Evolutionary conservation across 2,113 vertebrate species (phyloP), one percentile per base, ranked within the genome.

Genomic region (Amphiprion ocellaris): DNA sequence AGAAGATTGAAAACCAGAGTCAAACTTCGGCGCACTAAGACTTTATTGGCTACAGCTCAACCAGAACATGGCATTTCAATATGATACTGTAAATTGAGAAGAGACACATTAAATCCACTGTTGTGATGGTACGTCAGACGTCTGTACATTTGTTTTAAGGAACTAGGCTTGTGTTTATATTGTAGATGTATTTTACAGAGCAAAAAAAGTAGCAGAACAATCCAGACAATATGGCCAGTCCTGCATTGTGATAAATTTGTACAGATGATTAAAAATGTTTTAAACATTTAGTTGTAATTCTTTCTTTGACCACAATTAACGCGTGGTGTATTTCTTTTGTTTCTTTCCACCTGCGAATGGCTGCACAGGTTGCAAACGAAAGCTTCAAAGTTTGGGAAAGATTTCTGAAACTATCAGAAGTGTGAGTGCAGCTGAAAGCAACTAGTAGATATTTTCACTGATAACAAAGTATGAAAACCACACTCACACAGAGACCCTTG

Each of bases 101-200:
- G 54, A 61, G 66, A 84, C 86, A 77, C 64, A 67, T 55, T 74
- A 77, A 69, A 75, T 30, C 81, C 58, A 60, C 74, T 79, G 61
- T 79, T 46, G 61, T 74, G 73, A 77, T 79, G 94, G 94, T 93
- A 94, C 90, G 54, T 88, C 79, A 93, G 90, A 94, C 90, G 54
- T 88, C 79, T 93, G 90, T 92, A 93, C 79, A 93, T 92, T 88
- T 89, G 73, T 87, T 88, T 86, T 67, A 80, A 86, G 81, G 47
- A 69, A 49, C 64, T 88, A 92, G 83, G 19, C 74, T 83, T 82
- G 58, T 94, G 92, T 94, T 91, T 79, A 92, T 93, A 92, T 71
- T 92, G 90, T 92, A 92, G 93, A 94, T 90, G 79, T 87, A 77
- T 81, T 92, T 92, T 90, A 83, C 79, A 84, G 71, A 77, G 71